Evolutionary conservation across 2,113 vertebrate genomes (phyloP).

Genomic region (Machaerirhynchus nigripectus): DNA sequence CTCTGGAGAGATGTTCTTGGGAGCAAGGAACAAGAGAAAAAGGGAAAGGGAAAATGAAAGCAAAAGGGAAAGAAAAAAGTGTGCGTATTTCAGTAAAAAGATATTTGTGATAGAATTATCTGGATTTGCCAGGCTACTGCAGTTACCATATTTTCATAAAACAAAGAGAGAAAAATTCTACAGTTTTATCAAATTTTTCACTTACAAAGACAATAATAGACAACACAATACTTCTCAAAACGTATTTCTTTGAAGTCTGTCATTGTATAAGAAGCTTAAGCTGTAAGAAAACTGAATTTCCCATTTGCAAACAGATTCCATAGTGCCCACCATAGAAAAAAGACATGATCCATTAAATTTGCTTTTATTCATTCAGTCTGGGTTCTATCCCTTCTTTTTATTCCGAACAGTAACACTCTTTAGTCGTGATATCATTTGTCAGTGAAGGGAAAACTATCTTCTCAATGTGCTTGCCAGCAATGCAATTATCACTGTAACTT

Average conservation of each 20-base stretch:
- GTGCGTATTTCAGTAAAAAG: neutral
- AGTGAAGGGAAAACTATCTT: neutral
- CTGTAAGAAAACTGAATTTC: neutral
- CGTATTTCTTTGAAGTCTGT: neutral
- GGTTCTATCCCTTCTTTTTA: neutral
- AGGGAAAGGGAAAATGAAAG: neutral
- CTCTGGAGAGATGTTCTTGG: neutral
- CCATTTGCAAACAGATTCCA: neutral
- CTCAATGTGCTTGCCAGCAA: neutral
- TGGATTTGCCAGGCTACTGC: neutral
- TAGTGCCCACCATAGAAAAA: neutral
- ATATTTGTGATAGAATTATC: neutral
- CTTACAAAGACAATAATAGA: neutral
- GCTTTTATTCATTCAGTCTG: neutral
- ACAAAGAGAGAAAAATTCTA: neutral
- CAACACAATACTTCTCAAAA: neutral
- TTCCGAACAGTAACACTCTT: neutral
- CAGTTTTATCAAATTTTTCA: neutral
- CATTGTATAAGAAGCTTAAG: neutral
- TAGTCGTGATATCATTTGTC: neutral
- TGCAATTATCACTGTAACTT: neutral
- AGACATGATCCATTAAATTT: neutral
- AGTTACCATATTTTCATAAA: neutral
- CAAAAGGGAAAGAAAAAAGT: neutral
- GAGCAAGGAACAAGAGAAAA: neutral